phyloP scores from a whole-genome alignment of 2,113 vertebrate species.

The Seriola aureovittata region DNA sequence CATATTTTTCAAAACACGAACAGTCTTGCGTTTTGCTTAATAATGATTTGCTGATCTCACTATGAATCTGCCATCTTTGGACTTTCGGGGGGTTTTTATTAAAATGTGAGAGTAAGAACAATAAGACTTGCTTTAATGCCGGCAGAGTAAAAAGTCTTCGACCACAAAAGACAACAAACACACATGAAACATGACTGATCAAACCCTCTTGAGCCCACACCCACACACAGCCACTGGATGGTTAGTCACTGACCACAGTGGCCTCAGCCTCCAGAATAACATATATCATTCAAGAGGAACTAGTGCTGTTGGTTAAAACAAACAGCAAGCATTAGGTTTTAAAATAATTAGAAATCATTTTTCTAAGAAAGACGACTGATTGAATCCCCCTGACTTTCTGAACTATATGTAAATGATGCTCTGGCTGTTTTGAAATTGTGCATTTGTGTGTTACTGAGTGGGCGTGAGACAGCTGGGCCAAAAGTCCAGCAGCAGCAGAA shows the following conservation, averaged over 20 bases:
- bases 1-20: not conserved
- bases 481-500: constrained; percentile 54
- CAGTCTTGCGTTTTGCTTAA: not conserved
- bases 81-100: not conserved
- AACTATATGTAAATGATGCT: constrained; percentile 22
- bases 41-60: not conserved
- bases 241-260: constrained; percentile 35
- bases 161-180: constrained; percentile 16
- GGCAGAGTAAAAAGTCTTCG: not conserved
- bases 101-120: not conserved
- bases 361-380: constrained; percentile 24
- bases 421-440: constrained; percentile 31
- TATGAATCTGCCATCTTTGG: not conserved
- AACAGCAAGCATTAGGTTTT: not conserved
- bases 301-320: not conserved
- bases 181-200: constrained; percentile 3
- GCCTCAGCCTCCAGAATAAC: constrained; percentile 1
- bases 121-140: not conserved
- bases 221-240: constrained; percentile 2
- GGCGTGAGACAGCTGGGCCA: constrained; percentile 55
- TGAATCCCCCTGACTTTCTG: constrained; percentile 61
- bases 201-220: constrained; percentile 11
- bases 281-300: not conserved
- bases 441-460: constrained; percentile 56
- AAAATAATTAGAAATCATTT: not conserved